Evolutionary conservation across 2,113 vertebrate genomes (phyloP), one percentile per base, ranked within the genome.

Genomic region (Scolopax mira): DNA sequence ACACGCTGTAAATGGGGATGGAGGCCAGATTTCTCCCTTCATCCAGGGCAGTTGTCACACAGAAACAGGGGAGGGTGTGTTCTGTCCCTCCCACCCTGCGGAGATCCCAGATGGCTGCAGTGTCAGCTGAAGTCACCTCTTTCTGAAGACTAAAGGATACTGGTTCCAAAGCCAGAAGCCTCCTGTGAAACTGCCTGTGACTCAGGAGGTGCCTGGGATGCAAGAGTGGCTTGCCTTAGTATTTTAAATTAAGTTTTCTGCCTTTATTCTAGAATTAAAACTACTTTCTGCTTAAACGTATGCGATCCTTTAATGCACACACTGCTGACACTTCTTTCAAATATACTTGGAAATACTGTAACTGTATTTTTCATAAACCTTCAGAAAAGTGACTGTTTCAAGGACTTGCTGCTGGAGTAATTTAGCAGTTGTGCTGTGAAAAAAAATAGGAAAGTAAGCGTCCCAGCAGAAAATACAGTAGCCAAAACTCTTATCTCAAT

Each of bases 401-500:
- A 62, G 60, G 64, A 37, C 35, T 73, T 82, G 28, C 46, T 49
- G 66, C 28, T 70, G 39, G 73, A 90, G 41, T 61, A 79, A 87
- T 87, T 39, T 24, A 77, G 64, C 54, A 87, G 49, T n/a, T 0
- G 0, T 46, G 33, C 66, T 82, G 41, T 75, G 27, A 54, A 89
- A 46, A 46, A 82, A 94, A 42, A 46, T 23, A 49, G 49, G 71
- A 88, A 86, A 58, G 87, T 82, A 85, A 85, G 62, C 0, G 3
- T 48, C 67, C 23, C 88, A 77, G 71, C 48, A 93, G 65, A 91
- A 77, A 42, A 80, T 3, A 61, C 22, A 64, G 79, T 21, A 85
- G 77, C 39, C 79, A 71, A 77, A 93, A 49, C 21, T 57, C 66
- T 94, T 94, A 96, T 89, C 64, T 87, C 62, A 44, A 49, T 35